Conservation (phyloP, 2,888 invertebrate genomes). For the Gasteruption jaculator region DNA sequence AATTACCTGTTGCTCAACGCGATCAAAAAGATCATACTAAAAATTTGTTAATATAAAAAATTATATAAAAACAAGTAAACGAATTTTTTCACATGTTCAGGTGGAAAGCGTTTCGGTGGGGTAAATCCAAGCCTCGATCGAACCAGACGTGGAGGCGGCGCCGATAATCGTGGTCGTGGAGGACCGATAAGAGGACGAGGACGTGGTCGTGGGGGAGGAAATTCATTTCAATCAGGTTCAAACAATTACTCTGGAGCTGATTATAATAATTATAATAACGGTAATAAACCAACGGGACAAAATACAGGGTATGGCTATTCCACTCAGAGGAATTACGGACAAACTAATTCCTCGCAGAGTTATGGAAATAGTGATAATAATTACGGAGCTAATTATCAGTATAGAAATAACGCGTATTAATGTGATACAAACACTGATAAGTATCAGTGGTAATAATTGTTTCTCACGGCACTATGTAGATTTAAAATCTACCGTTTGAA, state of each 20-base stretch:
- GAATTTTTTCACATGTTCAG: constrained; percentile 18
- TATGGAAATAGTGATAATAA: constrained; percentile 33
- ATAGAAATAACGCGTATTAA: constrained; percentile 35
- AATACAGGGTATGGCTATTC: constrained; percentile 34
- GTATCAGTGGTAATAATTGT: no score
- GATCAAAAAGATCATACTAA: no score
- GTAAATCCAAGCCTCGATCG: constrained; percentile 17
- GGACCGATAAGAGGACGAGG: constrained; percentile 28
- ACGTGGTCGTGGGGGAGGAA: constrained; percentile 28
- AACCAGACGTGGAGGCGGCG: constrained; percentile 18
- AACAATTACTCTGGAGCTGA: constrained; percentile 32
- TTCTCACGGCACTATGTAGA: no score
- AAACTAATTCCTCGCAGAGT: constrained; percentile 28
- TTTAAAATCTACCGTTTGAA: no score
- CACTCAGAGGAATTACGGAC: constrained; percentile 33
- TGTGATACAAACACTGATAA: no score
- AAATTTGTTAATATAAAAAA: no score
- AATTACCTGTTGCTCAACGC: no score
- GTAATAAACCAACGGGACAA: constrained; percentile 25
- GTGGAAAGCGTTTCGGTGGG: constrained; percentile 33
- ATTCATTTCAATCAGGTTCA: constrained; percentile 31
- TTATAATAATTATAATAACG: constrained; percentile 31
- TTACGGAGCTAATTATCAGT: constrained; percentile 35
- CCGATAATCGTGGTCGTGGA: constrained; percentile 24
- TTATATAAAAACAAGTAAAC: constrained; percentile 1